These are phyloP conservation scores for Dolichopus griseipennis DNA, from an alignment of 2,888 invertebrate genomes.

Conservation along the genomic window DNA sequence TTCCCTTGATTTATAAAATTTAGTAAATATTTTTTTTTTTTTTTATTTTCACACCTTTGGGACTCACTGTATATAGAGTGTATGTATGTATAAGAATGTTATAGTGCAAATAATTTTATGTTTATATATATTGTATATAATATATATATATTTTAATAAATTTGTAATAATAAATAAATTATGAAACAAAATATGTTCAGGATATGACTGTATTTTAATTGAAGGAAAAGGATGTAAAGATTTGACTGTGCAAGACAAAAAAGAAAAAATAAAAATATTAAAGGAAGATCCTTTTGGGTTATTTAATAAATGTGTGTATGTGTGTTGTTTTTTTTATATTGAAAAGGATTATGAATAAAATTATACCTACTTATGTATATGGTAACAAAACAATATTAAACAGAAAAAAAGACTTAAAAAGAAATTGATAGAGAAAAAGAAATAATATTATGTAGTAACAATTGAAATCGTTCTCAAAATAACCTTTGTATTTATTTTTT, in stretches of 20 bases:
- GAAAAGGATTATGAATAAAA: slow-evolving; percentile 2
- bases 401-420: not conserved
- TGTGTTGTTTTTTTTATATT: not conserved
- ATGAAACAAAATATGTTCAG: not conserved
- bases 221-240: not conserved
- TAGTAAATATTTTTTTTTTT: too few relatives aligned
- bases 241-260: not conserved
- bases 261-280: too few relatives aligned
- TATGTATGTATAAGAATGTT: too few relatives aligned
- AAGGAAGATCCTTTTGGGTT: not conserved
- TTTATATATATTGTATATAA: not conserved
- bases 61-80: too few relatives aligned
- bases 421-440: too few relatives aligned
- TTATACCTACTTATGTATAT: not conserved
- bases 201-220: not conserved
- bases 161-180: not conserved
- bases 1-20: too few relatives aligned
- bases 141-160: not conserved
- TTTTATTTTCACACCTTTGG: too few relatives aligned
- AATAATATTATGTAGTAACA: too few relatives aligned
- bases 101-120: too few relatives aligned
- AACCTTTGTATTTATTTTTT: too few relatives aligned
- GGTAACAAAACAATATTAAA: slow-evolving; percentile 12
- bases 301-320: too few relatives aligned
- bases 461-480: too few relatives aligned